Conservation (phyloP, 2,888 invertebrate genomes). For the Lycophotia porphyrea region DNA sequence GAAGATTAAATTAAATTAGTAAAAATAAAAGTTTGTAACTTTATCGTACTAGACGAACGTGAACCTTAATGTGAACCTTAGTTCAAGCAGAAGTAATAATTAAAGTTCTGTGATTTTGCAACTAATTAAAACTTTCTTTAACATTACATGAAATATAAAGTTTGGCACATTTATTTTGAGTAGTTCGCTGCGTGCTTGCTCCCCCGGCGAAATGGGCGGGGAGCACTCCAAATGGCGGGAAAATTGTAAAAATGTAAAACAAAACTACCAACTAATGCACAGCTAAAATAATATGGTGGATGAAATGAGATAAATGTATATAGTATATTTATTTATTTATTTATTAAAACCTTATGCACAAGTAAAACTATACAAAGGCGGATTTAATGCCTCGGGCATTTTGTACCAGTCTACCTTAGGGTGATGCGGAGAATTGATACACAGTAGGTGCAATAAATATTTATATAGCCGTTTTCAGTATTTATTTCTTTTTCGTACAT, state of each 20-base stretch:
- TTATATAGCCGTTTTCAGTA: no score
- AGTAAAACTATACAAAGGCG: no score
- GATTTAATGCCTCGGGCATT: no score
- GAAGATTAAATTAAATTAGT: neutral
- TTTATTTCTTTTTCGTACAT: neutral
- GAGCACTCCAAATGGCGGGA: neutral
- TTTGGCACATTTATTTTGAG: conserved; percentile 38
- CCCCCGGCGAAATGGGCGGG: neutral
- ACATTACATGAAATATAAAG: conserved; percentile 17
- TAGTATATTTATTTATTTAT: no score
- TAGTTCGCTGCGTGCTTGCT: conserved; percentile 7
- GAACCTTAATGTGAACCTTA: neutral
- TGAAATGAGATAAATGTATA: neutral
- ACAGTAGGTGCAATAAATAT: no score
- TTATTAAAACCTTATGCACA: no score
- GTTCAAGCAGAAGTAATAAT: conserved; percentile 10
- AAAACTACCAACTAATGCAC: conserved; percentile 1
- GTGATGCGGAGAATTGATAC: no score
- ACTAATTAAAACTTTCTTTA: conserved; percentile 31
- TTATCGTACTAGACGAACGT: neutral
- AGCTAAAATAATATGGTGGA: neutral
- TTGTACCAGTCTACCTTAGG: no score
- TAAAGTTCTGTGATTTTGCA: conserved; percentile 1
- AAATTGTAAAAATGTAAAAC: conserved; percentile 2
- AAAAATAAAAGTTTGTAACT: neutral